A percentile compares a stretch with the other conserved stretches of the same genome.
Evolutionary conservation across 2,797 vertebrate genomes (phyloP).

Genomic region (Rhabdomys pumilio): DNA sequence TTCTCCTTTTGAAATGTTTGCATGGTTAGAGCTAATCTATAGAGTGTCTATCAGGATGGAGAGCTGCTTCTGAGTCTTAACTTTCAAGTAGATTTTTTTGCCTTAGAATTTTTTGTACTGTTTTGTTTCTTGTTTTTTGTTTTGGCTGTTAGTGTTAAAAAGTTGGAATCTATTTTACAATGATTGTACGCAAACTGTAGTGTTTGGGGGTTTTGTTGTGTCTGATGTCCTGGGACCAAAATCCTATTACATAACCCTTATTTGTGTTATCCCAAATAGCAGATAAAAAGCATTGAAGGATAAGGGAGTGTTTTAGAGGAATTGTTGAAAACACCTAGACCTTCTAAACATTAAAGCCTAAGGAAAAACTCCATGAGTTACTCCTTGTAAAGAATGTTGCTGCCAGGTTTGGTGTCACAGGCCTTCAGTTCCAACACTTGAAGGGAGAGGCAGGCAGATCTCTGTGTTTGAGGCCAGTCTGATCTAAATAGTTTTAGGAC

Average conservation of each 20-base stretch:
- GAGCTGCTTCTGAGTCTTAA: background rate
- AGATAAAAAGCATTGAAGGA: conserved; percentile 11
- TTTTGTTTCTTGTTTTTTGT: background rate
- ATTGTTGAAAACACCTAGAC: background rate
- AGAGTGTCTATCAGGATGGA: background rate
- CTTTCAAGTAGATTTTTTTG: background rate
- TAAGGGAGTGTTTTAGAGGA: conserved; percentile 55
- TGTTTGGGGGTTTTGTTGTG: conserved; percentile 47
- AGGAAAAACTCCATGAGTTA: background rate
- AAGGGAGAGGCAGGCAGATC: background rate
- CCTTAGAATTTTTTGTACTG: background rate
- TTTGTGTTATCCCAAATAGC: conserved; percentile 51
- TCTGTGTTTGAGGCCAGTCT: background rate
- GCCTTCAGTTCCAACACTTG: background rate
- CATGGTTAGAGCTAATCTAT: background rate
- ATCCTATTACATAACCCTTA: conserved; percentile 79
- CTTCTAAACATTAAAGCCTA: conserved; percentile 26
- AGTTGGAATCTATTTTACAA: conserved; percentile 55
- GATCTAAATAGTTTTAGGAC: background rate
- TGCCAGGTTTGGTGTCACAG: background rate
- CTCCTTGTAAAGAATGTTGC: conserved; percentile 48
- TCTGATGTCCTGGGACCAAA: conserved; percentile 62
- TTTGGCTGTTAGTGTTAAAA: conserved; percentile 10
- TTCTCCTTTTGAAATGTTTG: conserved; percentile 68
- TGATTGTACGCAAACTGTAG: conserved; percentile 40